Conservation (phyloP, 2,113 vertebrate genomes). For the Callaeas wilsoni region DNA sequence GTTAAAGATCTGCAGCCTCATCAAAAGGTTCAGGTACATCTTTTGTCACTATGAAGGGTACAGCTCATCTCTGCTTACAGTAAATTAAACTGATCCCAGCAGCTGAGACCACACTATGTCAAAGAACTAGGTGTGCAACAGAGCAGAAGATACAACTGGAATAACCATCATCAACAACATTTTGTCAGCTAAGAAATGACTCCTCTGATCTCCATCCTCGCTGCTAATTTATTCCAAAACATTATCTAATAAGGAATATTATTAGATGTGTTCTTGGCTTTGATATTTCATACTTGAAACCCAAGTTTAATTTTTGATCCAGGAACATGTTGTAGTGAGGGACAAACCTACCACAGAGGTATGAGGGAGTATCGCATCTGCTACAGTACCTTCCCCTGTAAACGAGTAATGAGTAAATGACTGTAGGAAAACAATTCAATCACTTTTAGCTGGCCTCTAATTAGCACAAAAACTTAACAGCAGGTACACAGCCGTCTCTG, state of each 20-base stretch:
- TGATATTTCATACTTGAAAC: conserved; percentile 46
- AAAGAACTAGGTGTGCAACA: conserved; percentile 44
- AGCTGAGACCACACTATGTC: conserved; percentile 27
- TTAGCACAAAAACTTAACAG: neutral
- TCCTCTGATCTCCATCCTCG: conserved; percentile 17
- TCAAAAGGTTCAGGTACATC: conserved; percentile 34
- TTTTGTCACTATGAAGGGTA: conserved; percentile 37
- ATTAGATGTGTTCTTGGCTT: conserved; percentile 29
- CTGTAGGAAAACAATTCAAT: neutral
- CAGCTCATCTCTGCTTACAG: conserved; percentile 6
- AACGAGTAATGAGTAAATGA: neutral
- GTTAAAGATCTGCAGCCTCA: conserved; percentile 32
- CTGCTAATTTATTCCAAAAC: conserved; percentile 50
- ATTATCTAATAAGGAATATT: conserved; percentile 33
- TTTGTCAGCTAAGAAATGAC: conserved; percentile 53
- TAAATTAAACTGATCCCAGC: conserved; percentile 49
- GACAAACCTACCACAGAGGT: neutral
- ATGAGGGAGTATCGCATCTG: neutral
- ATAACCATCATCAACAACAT: conserved; percentile 36
- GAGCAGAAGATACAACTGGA: conserved; percentile 60
- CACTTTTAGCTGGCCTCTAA: conserved; percentile 1
- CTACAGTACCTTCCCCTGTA: neutral
- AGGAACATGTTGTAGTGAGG: neutral
- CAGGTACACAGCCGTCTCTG: neutral
- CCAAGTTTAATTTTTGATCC: conserved; percentile 59